phyloP scores from a whole-genome alignment of 2,113 vertebrate species.

The Malurus cyaneus region DNA sequence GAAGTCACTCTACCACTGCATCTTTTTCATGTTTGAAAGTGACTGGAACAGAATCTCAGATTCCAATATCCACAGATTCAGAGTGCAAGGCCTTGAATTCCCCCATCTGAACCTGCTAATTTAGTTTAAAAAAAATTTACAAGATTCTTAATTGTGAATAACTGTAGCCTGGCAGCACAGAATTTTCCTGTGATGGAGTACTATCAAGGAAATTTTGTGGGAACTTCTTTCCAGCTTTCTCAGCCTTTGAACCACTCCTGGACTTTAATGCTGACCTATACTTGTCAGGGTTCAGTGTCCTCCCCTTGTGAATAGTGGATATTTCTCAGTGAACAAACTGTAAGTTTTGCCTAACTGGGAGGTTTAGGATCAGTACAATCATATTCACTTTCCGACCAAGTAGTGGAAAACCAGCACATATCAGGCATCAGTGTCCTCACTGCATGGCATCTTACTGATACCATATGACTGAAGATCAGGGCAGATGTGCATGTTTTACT shows the following conservation, averaged over 20 bases:
- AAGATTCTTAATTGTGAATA: neutral
- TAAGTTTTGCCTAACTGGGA: neutral
- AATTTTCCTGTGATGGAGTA: neutral
- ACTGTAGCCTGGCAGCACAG: neutral
- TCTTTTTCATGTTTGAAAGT: neutral
- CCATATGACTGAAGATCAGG: neutral
- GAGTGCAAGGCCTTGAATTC: neutral
- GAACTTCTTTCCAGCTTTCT: neutral
- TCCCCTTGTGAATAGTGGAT: neutral
- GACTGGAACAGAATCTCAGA: neutral
- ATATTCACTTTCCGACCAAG: neutral
- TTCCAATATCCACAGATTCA: neutral
- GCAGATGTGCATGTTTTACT: neutral
- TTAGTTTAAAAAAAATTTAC: neutral
- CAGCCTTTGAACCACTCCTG: neutral
- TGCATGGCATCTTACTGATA: neutral
- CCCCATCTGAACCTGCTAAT: neutral
- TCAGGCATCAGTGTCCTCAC: neutral
- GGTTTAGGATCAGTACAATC: neutral
- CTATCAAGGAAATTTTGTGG: fast-evolving
- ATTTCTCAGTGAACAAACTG: neutral
- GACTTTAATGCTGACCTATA: neutral
- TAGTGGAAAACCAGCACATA: neutral
- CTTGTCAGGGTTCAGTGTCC: neutral
- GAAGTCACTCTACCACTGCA: neutral